Conservation (phyloP, 2,797 vertebrate species). For the Aphelocoma californica region DNA sequence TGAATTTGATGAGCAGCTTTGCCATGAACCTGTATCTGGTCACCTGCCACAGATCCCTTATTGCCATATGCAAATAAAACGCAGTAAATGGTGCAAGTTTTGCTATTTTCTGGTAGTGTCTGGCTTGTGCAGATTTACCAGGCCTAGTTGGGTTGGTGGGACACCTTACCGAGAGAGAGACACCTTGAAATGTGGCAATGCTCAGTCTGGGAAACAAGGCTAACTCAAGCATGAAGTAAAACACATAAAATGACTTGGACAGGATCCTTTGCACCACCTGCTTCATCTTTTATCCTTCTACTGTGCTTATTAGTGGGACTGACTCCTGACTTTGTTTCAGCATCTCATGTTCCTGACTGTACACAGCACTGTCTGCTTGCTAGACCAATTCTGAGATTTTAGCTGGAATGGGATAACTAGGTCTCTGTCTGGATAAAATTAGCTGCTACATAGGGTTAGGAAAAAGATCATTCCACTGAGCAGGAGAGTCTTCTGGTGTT, state of each 20-base stretch:
- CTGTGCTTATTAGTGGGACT: background rate
- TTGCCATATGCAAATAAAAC: background rate
- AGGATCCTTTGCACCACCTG: background rate
- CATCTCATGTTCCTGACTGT: background rate
- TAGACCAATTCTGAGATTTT: background rate
- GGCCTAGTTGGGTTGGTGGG: background rate
- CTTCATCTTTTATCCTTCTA: background rate
- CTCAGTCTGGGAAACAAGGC: background rate
- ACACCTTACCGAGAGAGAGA: background rate
- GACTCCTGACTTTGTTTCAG: background rate
- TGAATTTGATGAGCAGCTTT: background rate
- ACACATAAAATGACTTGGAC: background rate
- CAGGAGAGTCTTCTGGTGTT: background rate
- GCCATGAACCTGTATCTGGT: background rate
- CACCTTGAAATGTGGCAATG: background rate
- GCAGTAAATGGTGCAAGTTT: background rate
- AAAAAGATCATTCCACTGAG: background rate
- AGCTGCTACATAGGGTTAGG: background rate
- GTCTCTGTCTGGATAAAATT: background rate
- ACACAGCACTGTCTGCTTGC: accelerated
- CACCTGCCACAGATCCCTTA: background rate
- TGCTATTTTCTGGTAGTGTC: background rate
- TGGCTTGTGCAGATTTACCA: background rate
- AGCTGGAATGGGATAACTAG: background rate
- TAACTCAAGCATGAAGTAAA: background rate